phyloP scores from a whole-genome alignment of 2,797 vertebrate species.

The Gallinago nigripennis region DNA sequence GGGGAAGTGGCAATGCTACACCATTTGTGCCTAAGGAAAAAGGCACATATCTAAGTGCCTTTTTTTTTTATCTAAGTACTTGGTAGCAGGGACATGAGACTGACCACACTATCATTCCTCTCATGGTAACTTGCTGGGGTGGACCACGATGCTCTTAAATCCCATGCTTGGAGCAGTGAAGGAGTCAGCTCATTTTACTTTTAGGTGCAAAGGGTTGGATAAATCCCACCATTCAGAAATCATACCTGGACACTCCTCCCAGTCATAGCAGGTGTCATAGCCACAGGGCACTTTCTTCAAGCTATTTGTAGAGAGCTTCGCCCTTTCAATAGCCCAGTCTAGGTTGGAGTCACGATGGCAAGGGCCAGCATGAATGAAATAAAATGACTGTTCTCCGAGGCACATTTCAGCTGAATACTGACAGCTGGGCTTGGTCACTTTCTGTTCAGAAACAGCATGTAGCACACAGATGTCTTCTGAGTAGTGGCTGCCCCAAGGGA shows the following conservation, averaged over 20 bases:
- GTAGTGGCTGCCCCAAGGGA: constrained; percentile 71
- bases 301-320: constrained; percentile 78
- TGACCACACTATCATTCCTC: neutral
- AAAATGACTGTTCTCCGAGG: constrained; percentile 77
- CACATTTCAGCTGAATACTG: constrained; percentile 83
- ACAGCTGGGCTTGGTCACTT: constrained; percentile 81
- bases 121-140: neutral
- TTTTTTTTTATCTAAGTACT: too few relatives aligned
- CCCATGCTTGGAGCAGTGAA: neutral
- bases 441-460: constrained; percentile 61
- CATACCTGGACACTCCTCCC: constrained; percentile 89
- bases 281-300: constrained; percentile 80
- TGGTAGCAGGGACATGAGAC: neutral
- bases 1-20: neutral
- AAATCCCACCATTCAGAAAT: neutral
- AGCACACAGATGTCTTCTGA: constrained; percentile 82
- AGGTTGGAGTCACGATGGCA: constrained; percentile 72
- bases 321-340: constrained; percentile 85
- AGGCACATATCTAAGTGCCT: neutral
- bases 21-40: neutral
- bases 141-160: neutral
- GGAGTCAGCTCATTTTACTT: neutral
- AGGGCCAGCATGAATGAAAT: constrained; percentile 77
- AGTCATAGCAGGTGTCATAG: constrained; percentile 88
- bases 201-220: neutral